Conservation (phyloP, 2,888 invertebrate species). For the Watsonalla binaria region DNA sequence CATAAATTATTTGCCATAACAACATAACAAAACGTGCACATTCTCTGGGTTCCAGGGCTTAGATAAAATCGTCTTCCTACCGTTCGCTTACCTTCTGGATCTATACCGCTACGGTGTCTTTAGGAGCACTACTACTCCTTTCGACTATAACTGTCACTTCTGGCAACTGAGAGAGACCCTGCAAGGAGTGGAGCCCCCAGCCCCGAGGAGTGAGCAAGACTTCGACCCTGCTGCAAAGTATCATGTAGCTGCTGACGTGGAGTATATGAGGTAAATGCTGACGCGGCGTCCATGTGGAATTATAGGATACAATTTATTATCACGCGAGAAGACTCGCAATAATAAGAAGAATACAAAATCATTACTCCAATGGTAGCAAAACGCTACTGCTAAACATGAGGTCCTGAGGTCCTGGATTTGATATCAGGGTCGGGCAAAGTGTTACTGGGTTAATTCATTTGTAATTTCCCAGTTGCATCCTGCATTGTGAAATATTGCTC, state of each 20-base stretch:
- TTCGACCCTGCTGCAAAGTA: conserved; percentile 85
- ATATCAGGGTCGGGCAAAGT: no score
- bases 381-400: no score
- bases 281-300: no score
- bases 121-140: conserved; percentile 76
- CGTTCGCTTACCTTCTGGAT: conserved; percentile 84
- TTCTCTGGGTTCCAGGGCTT: conserved; percentile 68
- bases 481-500: no score
- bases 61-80: conserved; percentile 84
- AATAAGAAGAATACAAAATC: neutral
- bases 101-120: conserved; percentile 84
- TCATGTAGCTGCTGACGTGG: conserved; percentile 81
- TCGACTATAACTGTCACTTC: conserved; percentile 83
- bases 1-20: no score
- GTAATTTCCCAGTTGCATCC: no score
- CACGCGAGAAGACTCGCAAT: neutral
- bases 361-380: no score
- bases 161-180: conserved; percentile 79
- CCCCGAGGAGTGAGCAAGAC: conserved; percentile 78
- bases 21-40: neutral
- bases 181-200: conserved; percentile 82
- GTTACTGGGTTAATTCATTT: no score
- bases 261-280: conserved; percentile 79
- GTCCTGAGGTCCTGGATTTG: no score
- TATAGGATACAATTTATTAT: no score